Evolutionary conservation across 1,140 invertebrate genomes (phyloP), one percentile per base, ranked within the genome.

Genomic region (Ostrea edulis): DNA sequence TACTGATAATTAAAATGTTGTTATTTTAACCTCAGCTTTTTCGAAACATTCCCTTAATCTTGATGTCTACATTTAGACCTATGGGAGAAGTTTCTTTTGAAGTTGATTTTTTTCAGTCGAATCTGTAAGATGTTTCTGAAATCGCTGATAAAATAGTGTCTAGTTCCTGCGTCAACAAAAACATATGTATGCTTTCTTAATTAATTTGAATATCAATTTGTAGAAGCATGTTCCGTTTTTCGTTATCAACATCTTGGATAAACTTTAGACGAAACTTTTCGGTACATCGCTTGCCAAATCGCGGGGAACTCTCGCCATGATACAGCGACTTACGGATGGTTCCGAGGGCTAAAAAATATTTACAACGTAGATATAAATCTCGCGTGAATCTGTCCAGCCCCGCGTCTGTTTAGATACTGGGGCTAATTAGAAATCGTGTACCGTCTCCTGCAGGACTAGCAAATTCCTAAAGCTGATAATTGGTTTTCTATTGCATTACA

Each of bases 121-220:
- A 77, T 77, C 68, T 77, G 68, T 77, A 77, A 77, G 68, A 77
- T 77, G 68, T 77, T 77, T 77, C 29, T 77, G 68, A 77, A 77
- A 77, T 77, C 68, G 68, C 68, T 29, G 68, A 77, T 77, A 77
- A 77, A 77, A 77, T 25, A 77, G 68, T 77, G 29, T 77, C 68
- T 77, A 77, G 68, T 77, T 77, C 68, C 68, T 77, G 68, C 68
- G 68, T 77, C 68, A 77, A 77, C 68, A 77, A 77, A 77, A 77
- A 77, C 68, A 77, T 77, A 77, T 77, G 68, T 77, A 77, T 77
- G 68, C 68, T 77, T 77, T 77, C 68, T 77, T 77, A 77, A 77
- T 77, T 77, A 77, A 77, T 77, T 77, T 77, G 68, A 77, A 77
- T 77, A 77, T 77, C 68, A 77, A 77, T 77, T 77, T 77, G 68